Percentiles rank a stretch among this genome's conserved stretches.
These are phyloP conservation scores for Sinocyclocheilus grahami DNA, from an alignment of 2,113 vertebrate species.

Conservation along the genomic window DNA sequence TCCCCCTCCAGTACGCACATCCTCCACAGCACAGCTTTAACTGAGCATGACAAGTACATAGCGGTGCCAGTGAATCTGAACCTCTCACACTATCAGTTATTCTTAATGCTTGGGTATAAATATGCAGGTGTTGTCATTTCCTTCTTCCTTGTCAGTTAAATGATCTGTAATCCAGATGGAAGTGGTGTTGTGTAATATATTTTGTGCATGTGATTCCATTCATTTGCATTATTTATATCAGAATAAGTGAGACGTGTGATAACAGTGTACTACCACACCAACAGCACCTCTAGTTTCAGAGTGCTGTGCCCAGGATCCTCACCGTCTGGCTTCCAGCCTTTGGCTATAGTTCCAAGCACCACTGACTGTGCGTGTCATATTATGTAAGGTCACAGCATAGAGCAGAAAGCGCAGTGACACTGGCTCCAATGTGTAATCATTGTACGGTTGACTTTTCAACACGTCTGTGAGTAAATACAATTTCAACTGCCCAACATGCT, in stretches of 20 bases:
- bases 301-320: slow-evolving; percentile 21
- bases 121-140: neutral
- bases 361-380: slow-evolving; percentile 53
- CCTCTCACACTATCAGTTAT: slow-evolving; percentile 24
- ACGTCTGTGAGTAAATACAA: slow-evolving; percentile 1
- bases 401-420: slow-evolving; percentile 12
- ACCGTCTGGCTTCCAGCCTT: slow-evolving; percentile 39
- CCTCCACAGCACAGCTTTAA: slow-evolving; percentile 14
- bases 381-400: slow-evolving; percentile 51
- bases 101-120: neutral
- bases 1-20: neutral
- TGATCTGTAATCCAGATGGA: slow-evolving; percentile 7
- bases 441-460: slow-evolving; percentile 14
- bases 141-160: neutral
- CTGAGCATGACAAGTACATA: slow-evolving; percentile 31
- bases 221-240: slow-evolving; percentile 19
- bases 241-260: slow-evolving; percentile 2
- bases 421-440: slow-evolving; percentile 8
- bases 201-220: slow-evolving; percentile 35
- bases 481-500: neutral
- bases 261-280: neutral
- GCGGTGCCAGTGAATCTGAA: neutral
- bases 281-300: neutral
- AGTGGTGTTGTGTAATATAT: neutral
- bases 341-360: slow-evolving; percentile 17